Base-by-base conservation (phyloP, 2,888 invertebrate genomes). In the Electrophaes corylata region DNA sequence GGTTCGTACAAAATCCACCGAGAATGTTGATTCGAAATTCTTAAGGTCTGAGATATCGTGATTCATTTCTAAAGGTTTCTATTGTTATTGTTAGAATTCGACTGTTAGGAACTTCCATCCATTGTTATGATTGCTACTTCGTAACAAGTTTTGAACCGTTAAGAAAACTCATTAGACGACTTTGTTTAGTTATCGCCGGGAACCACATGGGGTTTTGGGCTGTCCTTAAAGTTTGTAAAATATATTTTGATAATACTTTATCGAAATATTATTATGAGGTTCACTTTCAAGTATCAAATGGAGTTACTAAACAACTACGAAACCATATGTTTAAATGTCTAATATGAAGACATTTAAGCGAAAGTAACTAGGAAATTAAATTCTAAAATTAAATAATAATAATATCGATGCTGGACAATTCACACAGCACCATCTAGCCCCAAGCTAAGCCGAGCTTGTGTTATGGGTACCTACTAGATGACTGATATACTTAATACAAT, bases 111-210 rank as follows among this genome's bases (percentile, higher is more conserved):
- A 57, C 52, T 62, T 62, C 60, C 39, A 57, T 33, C 54, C 20
- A 58, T 58, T 64, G 49, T 64, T 65, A 52, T 51, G 44, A 60
- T 60, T 64, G 56, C 52, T 60, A 44, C 41, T 55, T 54, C 56
- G 31, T 35, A 51, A 56, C 57, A 48, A 60, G 54, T 45, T 60
- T 55, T 33, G 50, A 49, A 29, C 39, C 44, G 26, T 43, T 44
- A 57, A 56, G 59, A 53, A 57, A 64, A 62, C 64, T 62, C 53
- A 64, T 66, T 60, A 60, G 46, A 3, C 3, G 51, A 60, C 52
- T 64, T 60, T 60, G 53, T 44, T 44, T 18, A 16, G 48, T 14
- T 39, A 49, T 18, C 31, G 37, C 11, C 31, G 29, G 40, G 40
- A 18, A 48, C 43, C 29, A 37, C 31, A 48, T 40, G 31, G 35